Percentiles rank a stretch among this genome's conserved stretches.
Evolutionary conservation across 2,888 invertebrate species (phyloP).

Genomic region (Melieria picta): DNA sequence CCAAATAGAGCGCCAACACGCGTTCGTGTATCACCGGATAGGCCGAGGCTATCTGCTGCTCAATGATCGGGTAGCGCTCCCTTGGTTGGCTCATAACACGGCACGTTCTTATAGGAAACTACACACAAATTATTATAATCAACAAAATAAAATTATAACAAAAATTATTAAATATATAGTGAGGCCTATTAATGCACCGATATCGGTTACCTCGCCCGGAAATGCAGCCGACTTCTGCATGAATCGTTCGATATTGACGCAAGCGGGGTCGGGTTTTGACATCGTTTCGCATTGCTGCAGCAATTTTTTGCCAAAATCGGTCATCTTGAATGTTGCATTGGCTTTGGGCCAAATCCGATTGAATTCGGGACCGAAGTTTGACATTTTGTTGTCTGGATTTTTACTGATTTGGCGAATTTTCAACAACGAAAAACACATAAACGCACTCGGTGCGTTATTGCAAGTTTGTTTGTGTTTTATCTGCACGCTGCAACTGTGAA

Average conservation of each 20-base stretch:
- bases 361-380: constrained; percentile 56
- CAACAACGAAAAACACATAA: too few relatives aligned
- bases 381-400: constrained; percentile 42
- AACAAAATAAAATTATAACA: not conserved
- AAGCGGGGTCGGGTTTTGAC: constrained; percentile 43
- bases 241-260: constrained; percentile 46
- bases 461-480: too few relatives aligned
- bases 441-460: too few relatives aligned
- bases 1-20: constrained; percentile 71
- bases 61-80: constrained; percentile 47
- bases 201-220: constrained; percentile 50
- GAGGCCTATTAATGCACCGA: constrained; percentile 6
- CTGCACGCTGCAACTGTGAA: too few relatives aligned
- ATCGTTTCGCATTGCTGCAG: constrained; percentile 49
- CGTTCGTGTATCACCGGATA: constrained; percentile 78
- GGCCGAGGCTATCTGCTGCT: constrained; percentile 67
- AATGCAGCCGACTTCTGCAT: constrained; percentile 52
- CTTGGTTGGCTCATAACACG: constrained; percentile 52
- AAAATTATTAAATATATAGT: not conserved
- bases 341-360: constrained; percentile 50
- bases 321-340: constrained; percentile 37
- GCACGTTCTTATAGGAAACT: constrained; percentile 60
- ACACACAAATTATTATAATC: not conserved
- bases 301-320: constrained; percentile 48
- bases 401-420: too few relatives aligned